Evolutionary conservation across 2,113 vertebrate genomes (phyloP).

Genomic region (Calonectris borealis): DNA sequence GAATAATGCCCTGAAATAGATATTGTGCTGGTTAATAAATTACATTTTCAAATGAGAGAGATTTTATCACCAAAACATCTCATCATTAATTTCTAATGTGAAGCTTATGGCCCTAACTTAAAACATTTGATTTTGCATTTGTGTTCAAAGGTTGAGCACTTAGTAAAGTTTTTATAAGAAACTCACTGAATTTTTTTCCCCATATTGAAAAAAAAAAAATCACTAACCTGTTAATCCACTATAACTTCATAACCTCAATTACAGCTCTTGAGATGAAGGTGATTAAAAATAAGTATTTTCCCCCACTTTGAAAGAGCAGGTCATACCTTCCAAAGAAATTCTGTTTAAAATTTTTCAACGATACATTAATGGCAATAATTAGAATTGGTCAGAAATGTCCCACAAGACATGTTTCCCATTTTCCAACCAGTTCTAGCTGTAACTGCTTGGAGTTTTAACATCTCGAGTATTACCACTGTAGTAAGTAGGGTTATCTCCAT

Average conservation of each 20-base stretch:
- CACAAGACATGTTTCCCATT: background rate
- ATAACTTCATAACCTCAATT: slow-evolving; percentile 70
- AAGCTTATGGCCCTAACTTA: slow-evolving; percentile 59
- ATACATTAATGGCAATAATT: slow-evolving; percentile 48
- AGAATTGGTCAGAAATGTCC: slow-evolving; percentile 8
- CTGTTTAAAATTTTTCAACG: background rate
- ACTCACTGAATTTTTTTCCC: background rate
- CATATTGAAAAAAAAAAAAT: slow-evolving; percentile 11
- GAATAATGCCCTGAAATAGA: slow-evolving; percentile 73
- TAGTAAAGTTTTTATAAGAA: slow-evolving; percentile 47
- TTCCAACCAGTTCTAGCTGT: background rate
- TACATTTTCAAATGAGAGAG: slow-evolving; percentile 74
- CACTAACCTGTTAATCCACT: slow-evolving; percentile 67
- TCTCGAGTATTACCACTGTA: rapidly evolving
- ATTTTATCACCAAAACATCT: slow-evolving; percentile 73
- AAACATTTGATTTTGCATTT: slow-evolving; percentile 56
- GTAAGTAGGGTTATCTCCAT: background rate
- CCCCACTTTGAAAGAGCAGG: slow-evolving; percentile 30
- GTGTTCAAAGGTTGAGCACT: slow-evolving; percentile 65
- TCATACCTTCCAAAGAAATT: slow-evolving; percentile 51
- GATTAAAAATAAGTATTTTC: slow-evolving; percentile 61
- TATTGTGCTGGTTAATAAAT: slow-evolving; percentile 66
- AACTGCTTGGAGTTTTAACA: background rate
- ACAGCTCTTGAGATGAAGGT: slow-evolving; percentile 69
- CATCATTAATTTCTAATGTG: slow-evolving; percentile 70